Evolutionary conservation across 2,797 vertebrate species (phyloP).

Genomic region (Parauchenoglanis punctatus): DNA sequence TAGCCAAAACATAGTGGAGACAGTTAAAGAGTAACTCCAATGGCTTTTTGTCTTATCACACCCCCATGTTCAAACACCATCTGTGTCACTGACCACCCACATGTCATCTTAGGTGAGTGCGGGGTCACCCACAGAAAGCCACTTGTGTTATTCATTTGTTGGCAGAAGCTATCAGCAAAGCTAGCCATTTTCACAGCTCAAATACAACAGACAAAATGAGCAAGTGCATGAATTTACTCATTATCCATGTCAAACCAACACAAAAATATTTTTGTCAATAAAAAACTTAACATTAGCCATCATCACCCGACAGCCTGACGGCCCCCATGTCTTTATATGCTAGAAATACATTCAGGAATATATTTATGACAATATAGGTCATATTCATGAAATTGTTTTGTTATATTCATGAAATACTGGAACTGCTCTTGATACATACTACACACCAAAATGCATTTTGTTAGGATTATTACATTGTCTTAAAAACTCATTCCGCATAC

Average conservation of each 20-base stretch:
- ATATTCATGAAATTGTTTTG: background rate
- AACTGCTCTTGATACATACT: background rate
- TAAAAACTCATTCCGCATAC: background rate
- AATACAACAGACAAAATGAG: background rate
- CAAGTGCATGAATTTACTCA: background rate
- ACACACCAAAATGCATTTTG: background rate
- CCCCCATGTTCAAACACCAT: background rate
- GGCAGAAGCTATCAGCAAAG: background rate
- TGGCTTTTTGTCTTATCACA: background rate
- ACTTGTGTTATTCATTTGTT: background rate
- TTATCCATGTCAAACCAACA: background rate
- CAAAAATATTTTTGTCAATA: background rate
- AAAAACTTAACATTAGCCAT: background rate
- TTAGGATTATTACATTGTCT: background rate
- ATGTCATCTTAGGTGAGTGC: background rate
- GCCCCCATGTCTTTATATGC: background rate
- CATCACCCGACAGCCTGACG: background rate
- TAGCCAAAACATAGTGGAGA: background rate
- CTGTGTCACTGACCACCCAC: background rate
- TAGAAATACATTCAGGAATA: too few species aligned
- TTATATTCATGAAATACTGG: background rate
- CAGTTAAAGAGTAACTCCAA: background rate
- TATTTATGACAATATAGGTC: too few species aligned
- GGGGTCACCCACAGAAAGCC: background rate
- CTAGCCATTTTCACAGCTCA: background rate